A percentile compares a stretch with the other conserved stretches of the same genome.
These are phyloP conservation scores for Sinocyclocheilus anshuiensis DNA, from an alignment of 2,113 vertebrate species.

Conservation along the genomic window DNA sequence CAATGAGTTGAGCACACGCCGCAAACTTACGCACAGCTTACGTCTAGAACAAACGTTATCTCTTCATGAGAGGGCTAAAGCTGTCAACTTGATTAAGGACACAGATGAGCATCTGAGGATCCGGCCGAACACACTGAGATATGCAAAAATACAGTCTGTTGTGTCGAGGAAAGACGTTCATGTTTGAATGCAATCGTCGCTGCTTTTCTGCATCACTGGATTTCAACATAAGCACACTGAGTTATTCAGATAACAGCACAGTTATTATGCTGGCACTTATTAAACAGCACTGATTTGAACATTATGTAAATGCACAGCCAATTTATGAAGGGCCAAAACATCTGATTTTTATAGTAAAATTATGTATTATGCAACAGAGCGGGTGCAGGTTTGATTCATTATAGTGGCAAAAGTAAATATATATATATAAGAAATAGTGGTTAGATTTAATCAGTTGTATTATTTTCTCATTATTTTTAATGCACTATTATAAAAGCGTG, in stretches of 20 bases:
- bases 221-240: neutral
- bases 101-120: conserved; percentile 80
- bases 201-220: conserved; percentile 17
- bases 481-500: neutral
- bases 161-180: conserved; percentile 44
- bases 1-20: conserved; percentile 71
- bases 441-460: too few species aligned
- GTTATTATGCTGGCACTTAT: neutral
- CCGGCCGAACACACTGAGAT: conserved; percentile 80
- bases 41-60: conserved; percentile 82
- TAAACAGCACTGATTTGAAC: neutral
- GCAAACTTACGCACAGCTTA: conserved; percentile 72
- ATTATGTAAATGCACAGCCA: neutral
- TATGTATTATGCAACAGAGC: too few species aligned
- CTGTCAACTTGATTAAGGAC: conserved; percentile 85
- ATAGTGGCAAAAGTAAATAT: too few species aligned
- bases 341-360: too few species aligned
- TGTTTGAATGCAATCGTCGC: conserved; percentile 18
- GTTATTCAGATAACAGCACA: neutral
- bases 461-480: neutral
- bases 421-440: too few species aligned
- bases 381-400: too few species aligned
- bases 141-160: conserved; percentile 77
- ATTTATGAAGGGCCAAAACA: too few species aligned
- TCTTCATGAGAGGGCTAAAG: conserved; percentile 73